Base-by-base conservation (phyloP, 2,797 vertebrate genomes). In the Onychomys leucogaster region DNA sequence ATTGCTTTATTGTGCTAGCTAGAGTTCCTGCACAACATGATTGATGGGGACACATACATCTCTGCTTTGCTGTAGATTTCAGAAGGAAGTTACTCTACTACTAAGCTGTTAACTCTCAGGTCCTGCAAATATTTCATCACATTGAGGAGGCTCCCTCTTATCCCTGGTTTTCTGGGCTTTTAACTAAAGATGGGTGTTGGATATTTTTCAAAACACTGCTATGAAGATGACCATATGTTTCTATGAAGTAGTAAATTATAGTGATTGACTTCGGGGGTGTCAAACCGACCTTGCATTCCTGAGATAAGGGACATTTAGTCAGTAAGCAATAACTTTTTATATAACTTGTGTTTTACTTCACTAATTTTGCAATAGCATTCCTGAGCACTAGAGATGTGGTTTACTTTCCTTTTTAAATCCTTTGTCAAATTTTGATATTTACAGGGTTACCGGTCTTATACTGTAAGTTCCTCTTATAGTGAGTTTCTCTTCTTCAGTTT, bases 381-480 rank as follows among this genome's bases (percentile, higher is more conserved):
- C 82, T 89, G 61, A 78, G 41, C 76, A 71, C 61, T 87, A 82
- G 9, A 59, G 12, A 12, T n/a, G 2, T 73, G 32, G 77, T 63
- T 95, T 87, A 57, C 61, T 88, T 95, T 96, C 92, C 34, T 67
- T 65, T 93, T 67, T 86, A 46, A 75, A 69, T 29, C 27, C 27
- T 91, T 94, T 91, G 29, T 67, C 73, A 52, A n/a, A 3, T 55
- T 91, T 95, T 89, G 32, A 17, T 71, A 46, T 78, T 87, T 93
- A 84, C 43, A 57, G 37, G 83, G 77, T 87, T 90, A 9, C 27
- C 37, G 19, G 3, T 77, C 14, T 87, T 21, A 65, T n/a, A 78
- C 75, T 82, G 75, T 86, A 49, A 78, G n/a, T n/a, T n/a, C n/a
- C n/a, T n/a, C n/a, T n/a, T n/a, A 41, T 71, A 27, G n/a, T 69